A percentile compares a stretch with the other conserved stretches of the same genome.
Evolutionary conservation across 2,888 invertebrate species (phyloP).

Genomic region (Nemoura dubitans): DNA sequence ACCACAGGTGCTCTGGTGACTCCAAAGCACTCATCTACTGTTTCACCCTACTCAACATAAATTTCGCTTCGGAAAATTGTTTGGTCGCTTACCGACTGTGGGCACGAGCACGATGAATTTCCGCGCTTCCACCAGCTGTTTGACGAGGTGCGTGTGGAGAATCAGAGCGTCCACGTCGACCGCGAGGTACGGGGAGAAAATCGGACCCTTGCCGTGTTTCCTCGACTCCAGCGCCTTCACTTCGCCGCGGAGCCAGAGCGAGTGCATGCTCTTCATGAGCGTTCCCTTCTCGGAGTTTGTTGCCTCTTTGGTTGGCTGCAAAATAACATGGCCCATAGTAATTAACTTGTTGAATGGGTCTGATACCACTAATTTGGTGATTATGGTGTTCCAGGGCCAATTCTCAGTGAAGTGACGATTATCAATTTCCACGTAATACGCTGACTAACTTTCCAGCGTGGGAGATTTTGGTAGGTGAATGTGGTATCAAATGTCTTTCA

Average conservation of each 20-base stretch:
- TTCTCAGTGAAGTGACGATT: neutral
- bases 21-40: neutral
- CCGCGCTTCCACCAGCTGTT: constrained; percentile 81
- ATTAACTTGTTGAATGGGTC: constrained; percentile 2
- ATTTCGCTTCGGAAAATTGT: no score
- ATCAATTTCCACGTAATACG: neutral
- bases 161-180: constrained; percentile 84
- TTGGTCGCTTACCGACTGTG: constrained; percentile 74
- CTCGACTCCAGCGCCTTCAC: constrained; percentile 85
- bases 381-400: neutral
- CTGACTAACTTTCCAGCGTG: neutral
- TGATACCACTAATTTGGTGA: neutral
- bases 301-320: constrained; percentile 27
- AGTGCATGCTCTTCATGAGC: constrained; percentile 85
- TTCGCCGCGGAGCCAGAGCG: constrained; percentile 88
- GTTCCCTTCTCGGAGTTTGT: constrained; percentile 61
- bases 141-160: constrained; percentile 79
- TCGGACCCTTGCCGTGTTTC: constrained; percentile 60
- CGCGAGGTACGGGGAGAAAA: constrained; percentile 86
- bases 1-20: neutral
- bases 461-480: neutral
- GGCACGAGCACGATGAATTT: constrained; percentile 91
- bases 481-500: neutral
- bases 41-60: neutral
- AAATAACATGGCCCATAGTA: neutral